These are phyloP conservation scores for Macrobrachium rosenbergii DNA, from an alignment of 1,140 invertebrate species.

Conservation along the genomic window DNA sequence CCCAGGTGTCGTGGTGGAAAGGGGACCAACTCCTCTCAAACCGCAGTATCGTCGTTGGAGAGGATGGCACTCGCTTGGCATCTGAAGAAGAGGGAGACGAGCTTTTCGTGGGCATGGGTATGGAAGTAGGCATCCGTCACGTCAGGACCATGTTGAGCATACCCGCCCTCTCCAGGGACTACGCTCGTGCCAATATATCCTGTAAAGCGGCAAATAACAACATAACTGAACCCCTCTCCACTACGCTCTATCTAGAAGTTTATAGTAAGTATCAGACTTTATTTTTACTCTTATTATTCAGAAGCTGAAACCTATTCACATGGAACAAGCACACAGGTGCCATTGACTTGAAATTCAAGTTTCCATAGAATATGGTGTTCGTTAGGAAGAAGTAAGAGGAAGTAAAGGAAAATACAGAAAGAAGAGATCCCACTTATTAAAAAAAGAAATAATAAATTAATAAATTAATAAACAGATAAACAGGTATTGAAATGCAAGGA, in stretches of 20 bases:
- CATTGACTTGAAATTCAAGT: too few species aligned
- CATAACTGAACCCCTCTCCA: conserved; percentile 27
- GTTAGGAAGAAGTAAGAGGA: too few species aligned
- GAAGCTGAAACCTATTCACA: too few species aligned
- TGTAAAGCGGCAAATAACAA: conserved; percentile 44
- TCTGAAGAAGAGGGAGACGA: conserved; percentile 44
- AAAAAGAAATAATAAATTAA: too few species aligned
- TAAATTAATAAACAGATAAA: too few species aligned
- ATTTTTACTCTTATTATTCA: too few species aligned
- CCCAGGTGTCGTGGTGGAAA: conserved; percentile 45
- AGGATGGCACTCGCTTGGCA: conserved; percentile 40
- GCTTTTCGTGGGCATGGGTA: conserved; percentile 25
- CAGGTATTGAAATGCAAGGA: too few species aligned
- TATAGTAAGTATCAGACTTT: not conserved
- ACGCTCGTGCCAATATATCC: conserved; percentile 42
- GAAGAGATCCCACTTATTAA: too few species aligned
- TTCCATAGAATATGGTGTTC: too few species aligned
- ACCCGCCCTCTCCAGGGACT: conserved; percentile 39
- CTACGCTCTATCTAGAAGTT: conserved; percentile 32
- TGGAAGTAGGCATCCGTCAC: conserved; percentile 37
- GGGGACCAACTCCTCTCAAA: conserved; percentile 20
- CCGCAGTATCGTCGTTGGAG: conserved; percentile 30
- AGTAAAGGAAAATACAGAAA: too few species aligned
- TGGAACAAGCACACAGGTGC: too few species aligned
- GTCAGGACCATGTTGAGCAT: conserved; percentile 40